Conservation (phyloP, 2,888 invertebrate genomes). For the Caenorhabditis panamensis region DNA sequence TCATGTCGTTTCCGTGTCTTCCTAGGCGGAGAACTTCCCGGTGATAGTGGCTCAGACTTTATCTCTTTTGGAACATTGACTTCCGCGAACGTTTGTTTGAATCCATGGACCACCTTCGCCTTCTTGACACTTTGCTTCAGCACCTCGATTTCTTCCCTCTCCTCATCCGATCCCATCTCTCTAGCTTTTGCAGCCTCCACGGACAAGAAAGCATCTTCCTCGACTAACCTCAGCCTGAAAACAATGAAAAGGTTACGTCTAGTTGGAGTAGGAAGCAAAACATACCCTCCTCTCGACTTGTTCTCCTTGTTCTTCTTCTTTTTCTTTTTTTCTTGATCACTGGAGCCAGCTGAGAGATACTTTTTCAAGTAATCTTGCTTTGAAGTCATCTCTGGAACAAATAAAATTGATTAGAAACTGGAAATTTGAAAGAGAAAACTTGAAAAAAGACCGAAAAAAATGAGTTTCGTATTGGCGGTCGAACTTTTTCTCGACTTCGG, state of each 20-base stretch:
- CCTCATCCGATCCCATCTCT: conserved; percentile 63
- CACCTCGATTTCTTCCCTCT: conserved; percentile 66
- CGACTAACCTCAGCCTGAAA: conserved; percentile 68
- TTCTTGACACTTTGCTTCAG: conserved; percentile 59
- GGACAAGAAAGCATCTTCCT: conserved; percentile 72
- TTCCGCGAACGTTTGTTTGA: conserved; percentile 57
- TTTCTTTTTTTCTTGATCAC: conserved; percentile 52
- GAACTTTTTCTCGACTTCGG: background rate
- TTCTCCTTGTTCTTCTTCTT: conserved; percentile 64
- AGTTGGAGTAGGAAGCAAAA: background rate
- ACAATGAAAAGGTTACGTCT: background rate
- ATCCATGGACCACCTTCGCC: conserved; percentile 55
- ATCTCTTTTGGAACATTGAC: conserved; percentile 41
- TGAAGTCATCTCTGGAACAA: conserved; percentile 53
- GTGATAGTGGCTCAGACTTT: conserved; percentile 46
- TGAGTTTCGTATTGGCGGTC: background rate
- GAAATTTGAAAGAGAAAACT: background rate
- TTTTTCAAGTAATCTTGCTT: conserved; percentile 68
- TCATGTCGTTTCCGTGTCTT: conserved; percentile 35
- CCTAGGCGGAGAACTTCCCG: conserved; percentile 33
- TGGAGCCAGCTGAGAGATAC: conserved; percentile 53
- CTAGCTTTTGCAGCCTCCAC: conserved; percentile 60
- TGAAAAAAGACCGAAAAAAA: background rate
- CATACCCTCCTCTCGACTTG: conserved; percentile 44
- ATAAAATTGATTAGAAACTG: background rate